phyloP scores from a whole-genome alignment of 2,888 invertebrate species.

The Keiferia lycopersicella region DNA sequence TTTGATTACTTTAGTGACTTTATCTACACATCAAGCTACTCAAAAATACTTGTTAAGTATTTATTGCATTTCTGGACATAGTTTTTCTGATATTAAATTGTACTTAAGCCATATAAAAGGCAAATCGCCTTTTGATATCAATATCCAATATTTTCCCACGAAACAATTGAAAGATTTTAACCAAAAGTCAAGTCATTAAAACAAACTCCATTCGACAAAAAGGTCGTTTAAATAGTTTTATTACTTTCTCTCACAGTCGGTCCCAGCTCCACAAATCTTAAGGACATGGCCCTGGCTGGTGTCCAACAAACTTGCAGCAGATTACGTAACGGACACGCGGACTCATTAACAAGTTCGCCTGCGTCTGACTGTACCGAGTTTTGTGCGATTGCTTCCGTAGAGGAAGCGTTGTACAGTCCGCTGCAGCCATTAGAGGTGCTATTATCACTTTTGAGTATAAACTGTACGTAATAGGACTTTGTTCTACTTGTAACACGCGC shows the following conservation, averaged over 20 bases:
- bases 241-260: conserved; percentile 16
- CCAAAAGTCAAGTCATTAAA: conserved; percentile 14
- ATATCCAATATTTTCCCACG: neutral
- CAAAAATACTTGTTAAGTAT: too few relatives aligned
- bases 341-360: conserved; percentile 45
- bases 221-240: conserved; percentile 16
- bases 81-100: too few relatives aligned
- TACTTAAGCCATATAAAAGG: neutral
- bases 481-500: too few relatives aligned
- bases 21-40: too few relatives aligned
- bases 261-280: conserved; percentile 31
- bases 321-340: conserved; percentile 46
- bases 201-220: conserved; percentile 10
- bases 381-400: conserved; percentile 1
- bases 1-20: too few relatives aligned
- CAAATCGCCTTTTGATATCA: neutral
- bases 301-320: conserved; percentile 53
- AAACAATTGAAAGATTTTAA: neutral
- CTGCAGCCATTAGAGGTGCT: too few relatives aligned
- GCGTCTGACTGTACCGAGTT: conserved; percentile 17
- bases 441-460: too few relatives aligned
- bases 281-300: conserved; percentile 53
- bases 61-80: too few relatives aligned
- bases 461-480: too few relatives aligned
- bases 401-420: too few relatives aligned